Conservation (phyloP, 2,888 invertebrate genomes). For the Chesias legatella region DNA sequence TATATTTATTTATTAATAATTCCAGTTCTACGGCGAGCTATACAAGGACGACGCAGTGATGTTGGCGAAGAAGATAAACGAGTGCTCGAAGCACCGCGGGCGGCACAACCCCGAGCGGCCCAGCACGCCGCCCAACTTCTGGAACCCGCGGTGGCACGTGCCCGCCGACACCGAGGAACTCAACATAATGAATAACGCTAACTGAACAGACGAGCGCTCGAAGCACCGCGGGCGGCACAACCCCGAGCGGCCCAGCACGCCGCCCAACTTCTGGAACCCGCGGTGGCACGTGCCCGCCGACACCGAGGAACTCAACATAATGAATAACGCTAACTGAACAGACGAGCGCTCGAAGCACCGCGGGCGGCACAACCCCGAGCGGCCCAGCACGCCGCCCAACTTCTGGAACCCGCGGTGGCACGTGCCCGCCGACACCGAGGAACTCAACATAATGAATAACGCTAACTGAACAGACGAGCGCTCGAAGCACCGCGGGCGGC, state of each 20-base stretch:
- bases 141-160: conserved; percentile 71
- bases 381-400: no score
- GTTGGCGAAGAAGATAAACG: conserved; percentile 57
- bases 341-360: no score
- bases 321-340: no score
- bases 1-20: not conserved
- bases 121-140: conserved; percentile 63
- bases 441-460: no score
- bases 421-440: no score
- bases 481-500: no score
- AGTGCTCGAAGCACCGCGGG: conserved; percentile 68
- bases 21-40: conserved; percentile 63
- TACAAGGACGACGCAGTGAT: conserved; percentile 61
- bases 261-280: conserved; percentile 71
- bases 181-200: conserved; percentile 61
- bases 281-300: conserved; percentile 64
- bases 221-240: conserved; percentile 60
- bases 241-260: conserved; percentile 58
- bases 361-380: no score
- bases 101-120: conserved; percentile 56
- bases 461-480: no score
- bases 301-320: conserved; percentile 66
- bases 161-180: conserved; percentile 68
- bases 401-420: no score
- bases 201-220: no score